Evolutionary conservation across 1,140 invertebrate genomes (phyloP).

Genomic region (Stenopsyche tienmushanensis): DNA sequence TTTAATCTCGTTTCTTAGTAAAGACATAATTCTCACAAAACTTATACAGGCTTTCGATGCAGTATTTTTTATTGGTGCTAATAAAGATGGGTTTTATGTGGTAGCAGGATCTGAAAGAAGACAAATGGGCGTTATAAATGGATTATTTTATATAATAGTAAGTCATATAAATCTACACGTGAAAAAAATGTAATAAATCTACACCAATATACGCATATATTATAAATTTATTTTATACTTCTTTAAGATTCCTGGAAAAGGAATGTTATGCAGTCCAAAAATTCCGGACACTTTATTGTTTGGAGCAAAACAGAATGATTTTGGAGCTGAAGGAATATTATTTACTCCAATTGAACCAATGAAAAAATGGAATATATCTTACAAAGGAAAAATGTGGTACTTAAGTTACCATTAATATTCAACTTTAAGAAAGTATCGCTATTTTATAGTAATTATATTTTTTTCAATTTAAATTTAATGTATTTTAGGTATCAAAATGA

Average conservation of each 20-base stretch:
- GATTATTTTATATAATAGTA: constrained; percentile 58
- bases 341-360: constrained; percentile 64
- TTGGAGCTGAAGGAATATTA: constrained; percentile 65
- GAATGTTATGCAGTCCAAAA: constrained; percentile 63
- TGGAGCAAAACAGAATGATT: constrained; percentile 57
- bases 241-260: constrained; percentile 61
- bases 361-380: constrained; percentile 65
- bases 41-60: constrained; percentile 61
- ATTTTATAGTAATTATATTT: too few relatives aligned
- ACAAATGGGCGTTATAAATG: constrained; percentile 58
- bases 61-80: constrained; percentile 59
- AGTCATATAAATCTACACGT: constrained; percentile 41
- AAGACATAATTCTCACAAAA: not conserved
- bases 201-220: constrained; percentile 22
- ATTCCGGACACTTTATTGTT: constrained; percentile 66
- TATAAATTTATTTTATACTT: constrained; percentile 40
- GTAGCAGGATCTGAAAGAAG: constrained; percentile 57
- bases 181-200: not conserved
- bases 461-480: constrained; percentile 4
- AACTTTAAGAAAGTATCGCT: not conserved
- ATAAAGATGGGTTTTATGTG: constrained; percentile 56
- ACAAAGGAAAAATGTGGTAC: constrained; percentile 66
- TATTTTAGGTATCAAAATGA: constrained; percentile 50
- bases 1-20: not conserved
- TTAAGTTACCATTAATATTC: constrained; percentile 10